Evolutionary conservation across 2,113 vertebrate genomes (phyloP).

Genomic region (Cochlearius cochlearius): DNA sequence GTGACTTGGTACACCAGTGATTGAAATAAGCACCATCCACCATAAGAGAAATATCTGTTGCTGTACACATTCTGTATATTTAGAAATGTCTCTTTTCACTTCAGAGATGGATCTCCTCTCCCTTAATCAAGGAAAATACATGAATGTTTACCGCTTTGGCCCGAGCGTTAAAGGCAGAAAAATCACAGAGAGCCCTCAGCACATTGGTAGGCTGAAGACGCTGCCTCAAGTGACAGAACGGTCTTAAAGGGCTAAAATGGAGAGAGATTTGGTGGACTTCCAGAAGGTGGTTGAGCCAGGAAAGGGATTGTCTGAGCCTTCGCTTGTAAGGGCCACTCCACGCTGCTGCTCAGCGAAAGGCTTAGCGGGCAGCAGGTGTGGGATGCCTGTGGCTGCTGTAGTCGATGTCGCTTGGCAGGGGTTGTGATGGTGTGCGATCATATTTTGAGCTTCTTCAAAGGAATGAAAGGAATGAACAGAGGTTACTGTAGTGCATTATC

Average conservation of each 20-base stretch:
- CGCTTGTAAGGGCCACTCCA: slow-evolving; percentile 39
- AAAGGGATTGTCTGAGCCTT: slow-evolving; percentile 7
- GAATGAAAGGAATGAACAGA: slow-evolving; percentile 64
- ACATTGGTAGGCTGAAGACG: background rate
- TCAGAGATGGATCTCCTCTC: background rate
- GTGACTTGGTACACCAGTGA: background rate
- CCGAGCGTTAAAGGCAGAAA: background rate
- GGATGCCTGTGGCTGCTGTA: slow-evolving; percentile 9
- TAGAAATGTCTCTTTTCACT: background rate
- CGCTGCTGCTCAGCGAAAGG: background rate
- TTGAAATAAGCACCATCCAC: background rate
- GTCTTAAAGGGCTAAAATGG: background rate
- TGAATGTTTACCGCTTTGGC: background rate
- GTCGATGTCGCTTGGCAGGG: background rate
- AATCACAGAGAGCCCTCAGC: background rate
- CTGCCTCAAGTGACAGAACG: background rate
- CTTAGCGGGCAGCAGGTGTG: slow-evolving; percentile 53
- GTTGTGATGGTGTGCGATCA: background rate
- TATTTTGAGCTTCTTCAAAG: slow-evolving; percentile 60
- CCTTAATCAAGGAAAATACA: background rate
- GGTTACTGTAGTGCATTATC: slow-evolving; percentile 49
- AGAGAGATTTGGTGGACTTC: slow-evolving; percentile 23
- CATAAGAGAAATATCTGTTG: background rate
- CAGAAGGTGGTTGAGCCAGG: slow-evolving; percentile 19
- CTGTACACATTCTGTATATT: background rate